Evolutionary conservation across 1,140 invertebrate species (phyloP), one percentile per base, ranked within the genome.

Genomic region (Panagrolaimus sp.): DNA sequence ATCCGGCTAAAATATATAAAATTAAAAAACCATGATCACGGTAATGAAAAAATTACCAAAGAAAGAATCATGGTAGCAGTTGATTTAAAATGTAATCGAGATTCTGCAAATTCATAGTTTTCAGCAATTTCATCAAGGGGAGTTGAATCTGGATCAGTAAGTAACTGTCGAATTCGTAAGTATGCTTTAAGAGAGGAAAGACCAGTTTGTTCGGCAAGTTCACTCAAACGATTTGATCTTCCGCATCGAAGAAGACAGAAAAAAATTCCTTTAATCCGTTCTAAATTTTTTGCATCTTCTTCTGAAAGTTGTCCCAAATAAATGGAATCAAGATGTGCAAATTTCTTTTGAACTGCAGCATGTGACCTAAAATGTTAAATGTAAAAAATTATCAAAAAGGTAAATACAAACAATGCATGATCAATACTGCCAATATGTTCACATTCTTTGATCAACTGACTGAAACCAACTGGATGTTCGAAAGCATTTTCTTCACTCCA

Each of bases 401-500:
- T 28, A 17, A 69, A 69, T 26, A 62, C 43, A n/a, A n/a, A 67
- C 14, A 67, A 58, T 28, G 44, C 32, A 26, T 67, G 45, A 5
- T 64, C n/a, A 14, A n/a, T 70, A 14, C 21, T 12, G 21, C 24
- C 26, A 15, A 70, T 69, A 12, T 45, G 10, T 24, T 64, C 70
- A 24, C 63, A 45, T 10, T 73, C 66, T 1, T 71, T 47, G 7
- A 45, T 6, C 15, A 66, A 24, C 48, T 63, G 43, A 26, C 67
- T 68, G 47, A 74, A 74, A 38, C 63, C 68, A 14, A 32, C 62
- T 1, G 72, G 48, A 43, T 28, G 52, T 14, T 63, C 24, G 9
- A 58, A 32, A 7, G 71, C 67, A 38, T 21, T 65, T 46, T 74
- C 73, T 47, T 74, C 73, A 63, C 44, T 74, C 73, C 73, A 74